These are phyloP conservation scores for Ophion ventricosus DNA, from an alignment of 2,888 invertebrate species.

Conservation along the genomic window DNA sequence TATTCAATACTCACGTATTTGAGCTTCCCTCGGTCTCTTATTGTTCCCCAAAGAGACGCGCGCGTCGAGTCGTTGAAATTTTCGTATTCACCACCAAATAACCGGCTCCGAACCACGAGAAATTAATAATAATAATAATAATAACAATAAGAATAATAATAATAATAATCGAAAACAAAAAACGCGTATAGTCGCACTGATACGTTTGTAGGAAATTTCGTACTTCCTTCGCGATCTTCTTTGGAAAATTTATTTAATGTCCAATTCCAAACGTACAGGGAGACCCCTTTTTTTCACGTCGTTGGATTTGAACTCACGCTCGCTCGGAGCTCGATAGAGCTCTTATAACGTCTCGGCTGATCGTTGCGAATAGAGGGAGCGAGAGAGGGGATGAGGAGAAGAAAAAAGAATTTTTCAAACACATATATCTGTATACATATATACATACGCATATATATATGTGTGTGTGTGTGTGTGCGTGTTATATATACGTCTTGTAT, in stretches of 20 bases:
- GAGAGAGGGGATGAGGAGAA: not conserved
- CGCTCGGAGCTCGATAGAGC: constrained; percentile 5
- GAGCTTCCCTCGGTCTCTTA: constrained; percentile 7
- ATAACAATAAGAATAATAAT: not conserved
- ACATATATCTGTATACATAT: not conserved
- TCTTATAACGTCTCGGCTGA: constrained; percentile 24
- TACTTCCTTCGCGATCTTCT: no score
- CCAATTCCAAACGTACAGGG: no score
- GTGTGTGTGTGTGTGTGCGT: not conserved
- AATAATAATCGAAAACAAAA: constrained; percentile 1
- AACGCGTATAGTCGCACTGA: not conserved
- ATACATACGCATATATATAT: not conserved
- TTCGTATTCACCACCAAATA: constrained; percentile 18
- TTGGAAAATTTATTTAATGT: no score
- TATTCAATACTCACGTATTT: constrained; percentile 17
- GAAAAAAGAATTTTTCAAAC: not conserved
- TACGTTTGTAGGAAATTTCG: not conserved
- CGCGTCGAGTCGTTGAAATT: constrained; percentile 3
- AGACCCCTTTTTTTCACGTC: not conserved
- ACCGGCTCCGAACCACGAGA: constrained; percentile 1
- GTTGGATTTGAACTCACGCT: constrained; percentile 14
- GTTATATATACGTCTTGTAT: not conserved
- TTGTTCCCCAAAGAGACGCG: constrained; percentile 6
- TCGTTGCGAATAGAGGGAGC: constrained; percentile 1
- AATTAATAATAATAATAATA: constrained; percentile 1